Percentiles rank a stretch among this genome's conserved stretches.
Evolutionary conservation across 2,113 vertebrate species (phyloP).

Genomic region (Riparia riparia): DNA sequence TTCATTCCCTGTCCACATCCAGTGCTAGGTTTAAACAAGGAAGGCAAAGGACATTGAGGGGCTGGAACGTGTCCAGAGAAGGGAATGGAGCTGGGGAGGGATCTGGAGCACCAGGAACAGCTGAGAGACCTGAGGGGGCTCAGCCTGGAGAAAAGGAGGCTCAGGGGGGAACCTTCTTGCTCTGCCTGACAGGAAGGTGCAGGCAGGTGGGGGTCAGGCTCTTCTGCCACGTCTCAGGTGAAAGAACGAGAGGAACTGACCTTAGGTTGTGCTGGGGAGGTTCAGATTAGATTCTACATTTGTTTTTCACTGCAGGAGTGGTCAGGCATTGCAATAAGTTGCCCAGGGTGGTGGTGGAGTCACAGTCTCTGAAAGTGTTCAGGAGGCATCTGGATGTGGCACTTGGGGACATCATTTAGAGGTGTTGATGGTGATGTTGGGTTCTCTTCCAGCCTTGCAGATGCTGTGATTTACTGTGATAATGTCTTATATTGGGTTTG

Average conservation of each 20-base stretch:
- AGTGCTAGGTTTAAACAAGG: not conserved
- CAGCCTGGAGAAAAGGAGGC: not conserved
- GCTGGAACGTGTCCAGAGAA: not conserved
- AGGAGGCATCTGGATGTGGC: not conserved
- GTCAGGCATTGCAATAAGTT: not conserved
- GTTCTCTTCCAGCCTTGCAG: not conserved
- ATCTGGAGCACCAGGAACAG: not conserved
- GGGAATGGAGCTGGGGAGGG: not conserved
- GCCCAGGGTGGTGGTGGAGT: not conserved
- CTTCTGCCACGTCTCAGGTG: not conserved
- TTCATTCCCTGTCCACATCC: not conserved
- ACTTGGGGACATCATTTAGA: not conserved
- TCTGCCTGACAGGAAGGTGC: not conserved
- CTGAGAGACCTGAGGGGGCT: not conserved
- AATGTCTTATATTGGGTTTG: not conserved
- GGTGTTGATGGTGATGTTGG: not conserved
- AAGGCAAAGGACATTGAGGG: not conserved
- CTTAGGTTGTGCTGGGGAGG: not conserved
- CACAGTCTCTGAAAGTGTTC: not conserved
- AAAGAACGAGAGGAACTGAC: fast-evolving
- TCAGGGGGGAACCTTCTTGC: not conserved
- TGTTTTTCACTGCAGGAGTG: not conserved
- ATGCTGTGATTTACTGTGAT: not conserved
- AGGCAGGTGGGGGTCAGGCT: not conserved
- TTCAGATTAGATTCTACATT: not conserved